phyloP scores from a whole-genome alignment of 2,113 vertebrate species.

The Spermophilus dauricus region DNA sequence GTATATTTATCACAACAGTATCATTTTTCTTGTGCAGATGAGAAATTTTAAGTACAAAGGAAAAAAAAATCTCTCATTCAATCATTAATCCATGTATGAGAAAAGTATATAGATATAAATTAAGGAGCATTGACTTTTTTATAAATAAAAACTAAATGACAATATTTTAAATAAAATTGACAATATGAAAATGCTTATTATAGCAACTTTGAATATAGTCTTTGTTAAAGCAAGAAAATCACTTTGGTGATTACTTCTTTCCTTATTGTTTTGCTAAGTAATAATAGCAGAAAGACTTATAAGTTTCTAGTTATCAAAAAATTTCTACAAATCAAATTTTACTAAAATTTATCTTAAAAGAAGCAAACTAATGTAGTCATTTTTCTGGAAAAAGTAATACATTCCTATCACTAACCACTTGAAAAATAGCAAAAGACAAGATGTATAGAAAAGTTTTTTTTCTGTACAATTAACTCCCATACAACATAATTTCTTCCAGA shows the following conservation, averaged over 20 bases:
- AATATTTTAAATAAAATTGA: background rate
- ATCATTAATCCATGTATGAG: background rate
- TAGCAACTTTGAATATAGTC: background rate
- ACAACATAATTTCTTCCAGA: background rate
- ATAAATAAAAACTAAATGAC: background rate
- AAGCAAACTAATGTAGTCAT: background rate
- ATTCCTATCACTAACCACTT: background rate
- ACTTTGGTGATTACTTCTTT: background rate
- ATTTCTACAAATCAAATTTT: background rate
- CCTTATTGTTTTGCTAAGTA: background rate
- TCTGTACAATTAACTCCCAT: no score
- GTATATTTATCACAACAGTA: background rate
- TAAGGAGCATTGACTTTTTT: background rate
- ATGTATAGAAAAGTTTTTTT: background rate
- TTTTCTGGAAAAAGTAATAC: background rate
- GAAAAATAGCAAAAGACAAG: background rate
- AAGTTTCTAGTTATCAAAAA: background rate
- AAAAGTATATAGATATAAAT: background rate
- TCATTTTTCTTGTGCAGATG: conserved; percentile 5
- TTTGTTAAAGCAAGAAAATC: background rate
- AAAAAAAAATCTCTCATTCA: background rate
- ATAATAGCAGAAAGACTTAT: background rate
- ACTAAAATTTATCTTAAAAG: background rate
- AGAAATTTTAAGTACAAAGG: background rate
- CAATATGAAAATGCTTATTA: background rate